These are phyloP conservation scores for Chinchilla lanigera DNA, from an alignment of 2,113 vertebrate species.

Conservation along the genomic window DNA sequence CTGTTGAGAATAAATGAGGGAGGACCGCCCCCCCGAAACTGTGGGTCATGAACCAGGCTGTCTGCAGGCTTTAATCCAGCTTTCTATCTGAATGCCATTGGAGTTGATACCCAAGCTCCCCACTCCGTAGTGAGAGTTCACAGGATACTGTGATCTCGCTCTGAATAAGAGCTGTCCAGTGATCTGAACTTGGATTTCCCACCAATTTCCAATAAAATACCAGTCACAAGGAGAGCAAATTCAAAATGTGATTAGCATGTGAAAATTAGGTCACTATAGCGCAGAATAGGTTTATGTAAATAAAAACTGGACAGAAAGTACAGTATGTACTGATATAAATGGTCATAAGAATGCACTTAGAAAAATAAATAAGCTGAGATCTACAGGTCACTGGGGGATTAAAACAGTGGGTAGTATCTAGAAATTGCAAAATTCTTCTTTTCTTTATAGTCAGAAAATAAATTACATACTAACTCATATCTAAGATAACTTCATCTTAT, in stretches of 20 bases:
- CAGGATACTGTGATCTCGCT: not conserved
- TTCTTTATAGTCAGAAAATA: not conserved
- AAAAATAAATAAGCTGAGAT: not conserved
- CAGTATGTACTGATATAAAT: not conserved
- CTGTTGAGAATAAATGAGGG: not conserved
- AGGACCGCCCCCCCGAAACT: not conserved
- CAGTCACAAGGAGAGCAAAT: not conserved
- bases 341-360: not conserved
- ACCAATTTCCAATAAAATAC: not conserved
- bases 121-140: not conserved
- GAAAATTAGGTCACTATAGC: not conserved
- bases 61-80: not conserved
- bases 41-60: not conserved
- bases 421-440: not conserved
- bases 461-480: not conserved
- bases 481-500: not conserved
- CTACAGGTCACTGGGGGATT: not conserved
- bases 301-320: not conserved
- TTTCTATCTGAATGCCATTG: not conserved
- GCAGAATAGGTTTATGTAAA: not conserved
- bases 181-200: not conserved
- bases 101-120: not conserved
- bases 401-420: not conserved
- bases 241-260: not conserved
- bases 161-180: not conserved